These are phyloP conservation scores for Synergus gifuensis DNA, from an alignment of 2,888 invertebrate species.

Conservation along the genomic window DNA sequence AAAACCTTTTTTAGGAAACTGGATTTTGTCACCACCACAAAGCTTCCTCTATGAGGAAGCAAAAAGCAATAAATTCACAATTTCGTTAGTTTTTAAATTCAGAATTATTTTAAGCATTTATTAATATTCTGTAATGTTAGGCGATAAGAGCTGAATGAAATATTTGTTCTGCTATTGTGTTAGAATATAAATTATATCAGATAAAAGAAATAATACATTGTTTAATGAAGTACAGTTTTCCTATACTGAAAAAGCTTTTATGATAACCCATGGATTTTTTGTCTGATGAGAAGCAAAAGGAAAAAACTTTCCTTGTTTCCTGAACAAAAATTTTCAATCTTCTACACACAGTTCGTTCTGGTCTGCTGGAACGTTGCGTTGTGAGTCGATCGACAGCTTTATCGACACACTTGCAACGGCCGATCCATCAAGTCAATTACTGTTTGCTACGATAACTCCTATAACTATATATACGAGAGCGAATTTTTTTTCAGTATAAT, in stretches of 20 bases:
- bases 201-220: no score
- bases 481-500: neutral
- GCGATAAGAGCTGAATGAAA: no score
- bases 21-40: no score
- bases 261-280: neutral
- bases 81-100: no score
- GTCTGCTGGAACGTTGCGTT: slow-evolving; percentile 14
- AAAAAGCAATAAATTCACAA: no score
- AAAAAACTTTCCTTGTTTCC: neutral
- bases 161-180: no score
- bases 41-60: no score
- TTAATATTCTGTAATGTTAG: no score
- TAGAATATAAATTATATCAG: no score
- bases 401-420: slow-evolving; percentile 24
- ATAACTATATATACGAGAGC: neutral
- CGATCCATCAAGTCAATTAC: slow-evolving; percentile 28
- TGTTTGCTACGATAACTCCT: slow-evolving; percentile 25
- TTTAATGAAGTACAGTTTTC: neutral
- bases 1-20: no score
- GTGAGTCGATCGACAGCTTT: slow-evolving; percentile 25
- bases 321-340: slow-evolving; percentile 33
- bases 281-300: neutral
- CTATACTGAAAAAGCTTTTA: neutral
- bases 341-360: slow-evolving; percentile 12
- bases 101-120: no score